phyloP scores from a whole-genome alignment of 2,888 invertebrate species.

The Philaethria dido region DNA sequence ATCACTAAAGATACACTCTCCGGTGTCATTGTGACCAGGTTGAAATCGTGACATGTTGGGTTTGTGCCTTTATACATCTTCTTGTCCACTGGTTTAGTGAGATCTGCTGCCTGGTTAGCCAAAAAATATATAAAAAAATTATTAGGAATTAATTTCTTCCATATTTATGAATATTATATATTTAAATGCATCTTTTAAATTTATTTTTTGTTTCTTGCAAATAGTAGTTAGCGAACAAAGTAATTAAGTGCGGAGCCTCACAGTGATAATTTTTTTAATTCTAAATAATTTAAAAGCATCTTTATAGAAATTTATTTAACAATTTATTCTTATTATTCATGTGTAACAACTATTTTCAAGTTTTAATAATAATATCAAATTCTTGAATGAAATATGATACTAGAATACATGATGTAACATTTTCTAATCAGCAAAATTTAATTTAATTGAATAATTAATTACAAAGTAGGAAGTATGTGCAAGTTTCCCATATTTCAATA shows the following conservation, averaged over 20 bases:
- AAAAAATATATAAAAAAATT: not conserved
- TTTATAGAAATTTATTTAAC: too few relatives aligned
- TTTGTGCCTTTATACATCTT: constrained; percentile 99
- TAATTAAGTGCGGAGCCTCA: too few relatives aligned
- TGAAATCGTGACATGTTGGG: constrained; percentile 99
- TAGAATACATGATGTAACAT: not conserved
- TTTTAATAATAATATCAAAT: too few relatives aligned
- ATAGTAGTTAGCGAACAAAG: too few relatives aligned
- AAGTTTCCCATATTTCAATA: not conserved
- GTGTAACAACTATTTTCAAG: not conserved
- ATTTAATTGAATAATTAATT: not conserved
- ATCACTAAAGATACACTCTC: constrained; percentile 96
- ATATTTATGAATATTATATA: not conserved
- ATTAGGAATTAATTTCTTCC: constrained; percentile 29
- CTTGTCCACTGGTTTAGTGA: constrained; percentile 98
- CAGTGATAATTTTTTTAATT: too few relatives aligned
- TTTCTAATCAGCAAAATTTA: not conserved
- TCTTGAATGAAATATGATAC: too few relatives aligned
- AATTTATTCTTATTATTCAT: not conserved
- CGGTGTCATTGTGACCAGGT: constrained; percentile 90
- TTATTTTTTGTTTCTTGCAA: too few relatives aligned
- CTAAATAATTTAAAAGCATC: too few relatives aligned
- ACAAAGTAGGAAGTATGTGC: not conserved
- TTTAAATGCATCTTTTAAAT: too few relatives aligned
- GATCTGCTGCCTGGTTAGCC: constrained; percentile 91